Base-by-base conservation (phyloP, 2,113 vertebrate species). In the Gopherus flavomarginatus region DNA sequence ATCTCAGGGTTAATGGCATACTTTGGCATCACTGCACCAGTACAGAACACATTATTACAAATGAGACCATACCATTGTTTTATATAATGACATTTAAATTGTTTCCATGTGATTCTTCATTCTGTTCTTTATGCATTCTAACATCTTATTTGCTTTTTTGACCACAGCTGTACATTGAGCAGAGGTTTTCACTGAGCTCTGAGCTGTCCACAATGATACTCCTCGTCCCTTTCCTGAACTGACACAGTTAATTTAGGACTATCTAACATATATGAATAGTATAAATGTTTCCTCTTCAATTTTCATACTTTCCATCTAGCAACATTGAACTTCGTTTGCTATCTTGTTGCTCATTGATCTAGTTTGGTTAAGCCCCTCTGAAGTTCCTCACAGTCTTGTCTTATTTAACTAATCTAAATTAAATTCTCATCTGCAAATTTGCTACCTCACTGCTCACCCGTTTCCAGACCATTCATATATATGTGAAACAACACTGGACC, bases 301-400 rank as follows among this genome's bases (percentile, higher is more conserved):
- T 47, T 29, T 5, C 35, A 38, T 72, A 38, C 9, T 22, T 72
- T 35, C 31, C 31, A 65, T 16, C 31, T 65, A n/a, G 16, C 17
- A 72, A 72, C 35, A 38, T 11, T 72, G 8, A 38, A 72, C 19
- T n/a, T 38, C 8, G 5, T 72, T 72, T 69, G 62, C 17, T 21
- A n/a, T 72, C 65, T 38, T n/a, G 17, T 35, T 72, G 35, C 7
- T 69, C 35, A 44, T 92, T 88, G 80, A 69, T 77, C 79, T 87
- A 79, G 35, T 94, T 92, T 81, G 78, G 87, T 72, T 83, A 91
- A 56, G 26, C n/a, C 89, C 72, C 42, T 78, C 78, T 19, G 35
- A 88, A 42, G 5, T 87, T 92, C 90, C 86, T 85, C 11, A n/a
- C 35, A 83, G 86, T 79, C 86, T 95, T 86, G 72, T 96, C 94